Conservation (phyloP, 2,797 vertebrate genomes). For the Scolopax bukidnonensis region DNA sequence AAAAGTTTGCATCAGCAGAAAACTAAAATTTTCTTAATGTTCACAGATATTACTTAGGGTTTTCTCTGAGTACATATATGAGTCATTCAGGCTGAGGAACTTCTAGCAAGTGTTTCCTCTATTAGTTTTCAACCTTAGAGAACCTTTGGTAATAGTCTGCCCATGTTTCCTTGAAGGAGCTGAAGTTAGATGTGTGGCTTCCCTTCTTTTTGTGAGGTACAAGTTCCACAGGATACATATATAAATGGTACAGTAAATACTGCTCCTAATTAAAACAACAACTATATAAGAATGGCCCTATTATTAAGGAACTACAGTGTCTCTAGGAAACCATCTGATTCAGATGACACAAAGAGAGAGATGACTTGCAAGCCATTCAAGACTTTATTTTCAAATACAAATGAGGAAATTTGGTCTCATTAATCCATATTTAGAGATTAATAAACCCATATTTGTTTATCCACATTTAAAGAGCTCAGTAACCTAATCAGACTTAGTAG, state of each 20-base stretch:
- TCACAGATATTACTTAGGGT: background rate
- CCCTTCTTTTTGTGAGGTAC: background rate
- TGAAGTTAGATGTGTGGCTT: background rate
- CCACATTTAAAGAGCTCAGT: background rate
- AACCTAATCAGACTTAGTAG: background rate
- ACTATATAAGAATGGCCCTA: background rate
- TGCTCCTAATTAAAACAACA: background rate
- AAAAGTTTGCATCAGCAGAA: background rate
- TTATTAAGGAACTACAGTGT: background rate
- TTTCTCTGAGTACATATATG: background rate
- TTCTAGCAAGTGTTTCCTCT: background rate
- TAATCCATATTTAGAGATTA: background rate
- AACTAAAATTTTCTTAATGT: background rate
- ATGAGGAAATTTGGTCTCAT: background rate
- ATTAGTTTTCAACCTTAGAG: background rate
- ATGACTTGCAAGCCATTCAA: background rate
- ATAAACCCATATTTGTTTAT: background rate
- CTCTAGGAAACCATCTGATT: background rate
- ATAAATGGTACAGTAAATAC: background rate
- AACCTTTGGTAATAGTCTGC: background rate
- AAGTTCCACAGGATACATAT: background rate
- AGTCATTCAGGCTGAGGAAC: background rate
- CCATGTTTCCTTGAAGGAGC: background rate
- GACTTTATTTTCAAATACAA: background rate
- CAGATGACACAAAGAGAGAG: background rate